These are phyloP conservation scores for Magallana ariakensis DNA, from an alignment of 1,140 invertebrate species.

Conservation along the genomic window DNA sequence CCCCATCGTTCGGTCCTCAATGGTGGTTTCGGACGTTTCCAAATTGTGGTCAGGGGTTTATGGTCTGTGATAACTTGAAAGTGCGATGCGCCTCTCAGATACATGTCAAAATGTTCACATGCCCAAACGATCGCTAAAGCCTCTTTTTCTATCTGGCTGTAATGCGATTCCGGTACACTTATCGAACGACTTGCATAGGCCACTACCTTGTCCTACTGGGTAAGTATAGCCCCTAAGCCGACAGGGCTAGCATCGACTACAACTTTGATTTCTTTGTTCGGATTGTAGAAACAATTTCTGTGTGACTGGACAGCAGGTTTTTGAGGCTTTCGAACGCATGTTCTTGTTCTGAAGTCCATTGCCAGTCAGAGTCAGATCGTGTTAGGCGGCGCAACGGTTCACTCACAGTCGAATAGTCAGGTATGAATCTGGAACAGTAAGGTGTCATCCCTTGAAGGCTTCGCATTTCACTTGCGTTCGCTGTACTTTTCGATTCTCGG, in stretches of 20 bases:
- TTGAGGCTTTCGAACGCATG: constrained; percentile 43
- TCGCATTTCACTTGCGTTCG: constrained; percentile 39
- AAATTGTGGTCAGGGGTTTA: constrained; percentile 70
- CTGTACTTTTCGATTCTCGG: constrained; percentile 44
- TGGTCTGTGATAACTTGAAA: constrained; percentile 78
- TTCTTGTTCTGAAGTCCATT: constrained; percentile 17
- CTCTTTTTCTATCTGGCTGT: constrained; percentile 80
- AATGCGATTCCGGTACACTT: constrained; percentile 66
- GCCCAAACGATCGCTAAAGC: constrained; percentile 77
- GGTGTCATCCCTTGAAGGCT: no score
- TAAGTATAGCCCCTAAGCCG: constrained; percentile 55
- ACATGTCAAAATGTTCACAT: constrained; percentile 79
- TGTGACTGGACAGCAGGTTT: no score
- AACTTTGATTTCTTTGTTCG: constrained; percentile 51
- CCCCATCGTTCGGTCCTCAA: constrained; percentile 58
- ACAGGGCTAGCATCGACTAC: constrained; percentile 57
- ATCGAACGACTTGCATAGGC: constrained; percentile 62
- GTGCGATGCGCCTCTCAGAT: constrained; percentile 71
- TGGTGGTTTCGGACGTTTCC: constrained; percentile 53
- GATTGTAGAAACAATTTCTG: no score
- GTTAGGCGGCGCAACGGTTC: constrained; percentile 63
- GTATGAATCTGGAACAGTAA: constrained; percentile 56
- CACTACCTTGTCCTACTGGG: constrained; percentile 64
- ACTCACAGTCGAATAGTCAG: constrained; percentile 55
- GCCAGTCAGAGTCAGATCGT: not conserved